Evolutionary conservation across 2,888 invertebrate genomes (phyloP).

Genomic region (Caenorhabditis uteleia): DNA sequence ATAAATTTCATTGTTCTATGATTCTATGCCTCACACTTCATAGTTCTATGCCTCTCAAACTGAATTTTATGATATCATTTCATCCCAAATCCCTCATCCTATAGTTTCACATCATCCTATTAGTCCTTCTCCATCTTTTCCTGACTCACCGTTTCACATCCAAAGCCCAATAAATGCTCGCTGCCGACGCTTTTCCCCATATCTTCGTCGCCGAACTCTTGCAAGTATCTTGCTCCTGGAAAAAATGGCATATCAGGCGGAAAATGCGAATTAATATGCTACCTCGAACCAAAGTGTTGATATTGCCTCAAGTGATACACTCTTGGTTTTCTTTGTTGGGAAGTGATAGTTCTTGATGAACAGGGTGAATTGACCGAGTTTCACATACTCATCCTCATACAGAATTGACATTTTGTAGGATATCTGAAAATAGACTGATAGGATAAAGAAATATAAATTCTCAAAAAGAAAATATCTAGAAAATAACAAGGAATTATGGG

Average conservation of each 20-base stretch:
- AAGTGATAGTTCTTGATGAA: constrained; percentile 52
- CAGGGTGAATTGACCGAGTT: constrained; percentile 42
- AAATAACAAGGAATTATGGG: no score
- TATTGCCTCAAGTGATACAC: constrained; percentile 34
- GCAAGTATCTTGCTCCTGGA: constrained; percentile 51
- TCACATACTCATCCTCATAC: constrained; percentile 55
- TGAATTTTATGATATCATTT: no score
- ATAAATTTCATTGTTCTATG: no score
- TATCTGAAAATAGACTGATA: not conserved
- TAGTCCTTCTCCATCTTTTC: not conserved
- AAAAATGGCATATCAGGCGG: constrained; percentile 1
- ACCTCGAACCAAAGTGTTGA: constrained; percentile 51
- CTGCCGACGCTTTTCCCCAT: constrained; percentile 51
- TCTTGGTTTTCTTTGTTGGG: constrained; percentile 44
- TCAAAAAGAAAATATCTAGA: no score
- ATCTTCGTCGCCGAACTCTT: constrained; percentile 37
- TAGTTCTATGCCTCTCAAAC: no score
- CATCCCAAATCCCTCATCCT: no score
- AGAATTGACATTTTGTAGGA: constrained; percentile 38
- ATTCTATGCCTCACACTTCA: no score
- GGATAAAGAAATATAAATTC: constrained; percentile 3
- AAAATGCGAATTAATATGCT: no score
- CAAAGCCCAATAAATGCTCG: constrained; percentile 51
- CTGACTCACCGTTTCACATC: constrained; percentile 49
- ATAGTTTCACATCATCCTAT: no score